A percentile compares a stretch with the other conserved stretches of the same genome.
Evolutionary conservation across 2,888 invertebrate genomes (phyloP).

Genomic region (Sinhomidia bicolor): DNA sequence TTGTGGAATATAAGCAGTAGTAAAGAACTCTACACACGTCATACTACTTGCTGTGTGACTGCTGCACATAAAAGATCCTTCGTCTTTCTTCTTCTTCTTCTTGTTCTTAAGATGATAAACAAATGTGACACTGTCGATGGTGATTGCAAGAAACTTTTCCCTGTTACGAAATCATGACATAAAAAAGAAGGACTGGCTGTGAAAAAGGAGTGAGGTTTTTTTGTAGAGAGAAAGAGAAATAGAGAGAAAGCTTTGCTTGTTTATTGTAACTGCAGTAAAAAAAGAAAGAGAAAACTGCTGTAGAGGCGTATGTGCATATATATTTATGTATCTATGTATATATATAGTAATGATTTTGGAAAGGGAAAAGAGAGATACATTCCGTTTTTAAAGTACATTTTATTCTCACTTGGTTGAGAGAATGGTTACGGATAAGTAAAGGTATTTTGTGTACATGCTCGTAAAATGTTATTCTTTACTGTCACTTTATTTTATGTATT

Average conservation of each 20-base stretch:
- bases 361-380: constrained; percentile 12
- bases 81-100: constrained; percentile 9
- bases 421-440: constrained; percentile 4
- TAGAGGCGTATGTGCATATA: no score
- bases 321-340: no score
- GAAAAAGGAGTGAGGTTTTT: constrained; percentile 37
- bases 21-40: constrained; percentile 33
- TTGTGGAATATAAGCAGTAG: background rate
- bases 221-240: no score
- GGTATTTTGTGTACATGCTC: constrained; percentile 5
- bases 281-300: no score
- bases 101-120: constrained; percentile 61
- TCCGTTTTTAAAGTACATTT: constrained; percentile 62
- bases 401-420: constrained; percentile 26
- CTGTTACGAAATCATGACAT: constrained; percentile 18
- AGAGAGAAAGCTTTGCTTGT: background rate
- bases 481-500: constrained; percentile 45
- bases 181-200: constrained; percentile 46
- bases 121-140: constrained; percentile 71
- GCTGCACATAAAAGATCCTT: constrained; percentile 14
- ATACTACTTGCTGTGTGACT: background rate
- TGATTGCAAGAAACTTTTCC: constrained; percentile 55
- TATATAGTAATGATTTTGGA: constrained; percentile 51
- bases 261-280: background rate
- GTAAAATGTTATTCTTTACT: constrained; percentile 48